Percentiles rank a stretch among this genome's conserved stretches.
Conservation (phyloP, 2,888 invertebrate species). For the Sepioteuthis lessoniana region DNA sequence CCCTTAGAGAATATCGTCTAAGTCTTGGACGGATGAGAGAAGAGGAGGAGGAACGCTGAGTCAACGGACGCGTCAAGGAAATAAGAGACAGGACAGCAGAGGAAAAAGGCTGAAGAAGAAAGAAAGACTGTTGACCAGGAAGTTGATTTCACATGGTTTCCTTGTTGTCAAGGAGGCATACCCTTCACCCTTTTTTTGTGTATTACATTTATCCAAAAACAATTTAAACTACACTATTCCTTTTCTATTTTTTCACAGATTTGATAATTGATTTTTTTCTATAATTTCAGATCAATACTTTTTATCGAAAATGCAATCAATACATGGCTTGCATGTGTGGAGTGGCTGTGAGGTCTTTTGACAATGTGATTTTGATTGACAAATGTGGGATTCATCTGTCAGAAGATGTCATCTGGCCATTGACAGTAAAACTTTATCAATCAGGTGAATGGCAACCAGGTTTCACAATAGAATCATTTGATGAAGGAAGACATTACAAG, state of each 20-base stretch:
- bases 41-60: too few relatives aligned
- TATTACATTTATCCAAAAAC: too few relatives aligned
- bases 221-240: too few relatives aligned
- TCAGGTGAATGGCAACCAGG: neutral
- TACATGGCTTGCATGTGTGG: neutral
- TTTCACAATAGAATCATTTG: neutral
- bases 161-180: too few relatives aligned
- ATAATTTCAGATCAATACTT: neutral
- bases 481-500: slow-evolving; percentile 34
- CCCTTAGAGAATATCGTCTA: too few relatives aligned
- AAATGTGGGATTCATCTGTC: neutral
- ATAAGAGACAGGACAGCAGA: too few relatives aligned
- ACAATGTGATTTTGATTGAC: slow-evolving; percentile 36
- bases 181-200: too few relatives aligned
- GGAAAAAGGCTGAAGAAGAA: too few relatives aligned
- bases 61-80: too few relatives aligned
- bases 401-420: neutral
- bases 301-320: neutral
- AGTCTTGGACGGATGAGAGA: too few relatives aligned
- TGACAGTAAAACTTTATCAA: slow-evolving; percentile 12
- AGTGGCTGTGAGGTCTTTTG: neutral
- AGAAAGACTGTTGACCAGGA: too few relatives aligned
- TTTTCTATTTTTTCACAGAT: neutral
- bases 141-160: too few relatives aligned
- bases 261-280: neutral